These are phyloP conservation scores for Troides oblongomaculatus DNA, from an alignment of 2,888 invertebrate species.

Conservation along the genomic window DNA sequence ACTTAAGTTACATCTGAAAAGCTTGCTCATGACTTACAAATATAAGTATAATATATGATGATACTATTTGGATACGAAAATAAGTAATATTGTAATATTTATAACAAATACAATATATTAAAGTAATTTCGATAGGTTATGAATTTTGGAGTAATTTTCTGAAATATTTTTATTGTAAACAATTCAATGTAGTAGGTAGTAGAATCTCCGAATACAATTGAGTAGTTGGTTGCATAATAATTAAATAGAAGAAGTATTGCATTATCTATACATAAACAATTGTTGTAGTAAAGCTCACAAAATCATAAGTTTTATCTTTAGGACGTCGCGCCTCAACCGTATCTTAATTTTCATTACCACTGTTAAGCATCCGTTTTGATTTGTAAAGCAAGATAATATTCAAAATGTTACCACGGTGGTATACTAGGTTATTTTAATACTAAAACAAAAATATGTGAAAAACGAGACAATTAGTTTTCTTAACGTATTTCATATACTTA, in stretches of 20 bases:
- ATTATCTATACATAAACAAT: not conserved
- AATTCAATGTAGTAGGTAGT: not conserved
- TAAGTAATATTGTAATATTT: not conserved
- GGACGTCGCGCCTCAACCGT: conserved; percentile 56
- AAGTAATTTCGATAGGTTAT: not conserved
- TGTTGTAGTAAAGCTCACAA: conserved; percentile 5
- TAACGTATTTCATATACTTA: too few species aligned
- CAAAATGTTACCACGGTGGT: conserved; percentile 72
- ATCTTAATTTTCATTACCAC: conserved; percentile 79
- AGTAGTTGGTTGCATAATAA: not conserved
- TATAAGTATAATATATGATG: not conserved
- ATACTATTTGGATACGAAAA: not conserved
- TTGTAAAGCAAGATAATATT: conserved; percentile 77
- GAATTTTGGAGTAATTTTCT: not conserved
- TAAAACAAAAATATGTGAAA: too few species aligned
- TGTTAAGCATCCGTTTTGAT: conserved; percentile 76
- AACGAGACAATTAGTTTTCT: too few species aligned
- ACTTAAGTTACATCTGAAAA: not conserved
- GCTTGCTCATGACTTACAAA: not conserved
- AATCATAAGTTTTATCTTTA: conserved; percentile 7
- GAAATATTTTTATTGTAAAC: not conserved
- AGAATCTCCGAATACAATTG: not conserved
- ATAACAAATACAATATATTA: not conserved
- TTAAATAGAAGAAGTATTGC: not conserved
- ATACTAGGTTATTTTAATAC: conserved; percentile 40